phyloP scores from a whole-genome alignment of 2,888 invertebrate genomes.

The Trachelus stipa region DNA sequence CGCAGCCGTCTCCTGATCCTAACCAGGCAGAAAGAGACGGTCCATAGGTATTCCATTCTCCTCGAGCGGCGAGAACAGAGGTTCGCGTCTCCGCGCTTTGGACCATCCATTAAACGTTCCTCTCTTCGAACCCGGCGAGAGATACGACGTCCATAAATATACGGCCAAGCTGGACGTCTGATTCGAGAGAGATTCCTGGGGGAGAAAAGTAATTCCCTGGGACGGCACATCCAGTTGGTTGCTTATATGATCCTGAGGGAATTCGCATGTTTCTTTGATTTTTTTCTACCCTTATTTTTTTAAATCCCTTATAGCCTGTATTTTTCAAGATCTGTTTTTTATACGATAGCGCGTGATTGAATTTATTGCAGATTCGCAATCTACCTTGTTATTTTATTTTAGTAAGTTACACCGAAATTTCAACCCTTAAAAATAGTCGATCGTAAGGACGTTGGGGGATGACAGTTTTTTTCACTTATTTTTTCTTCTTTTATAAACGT shows the following conservation, averaged over 20 bases:
- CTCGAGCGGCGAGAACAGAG: conserved; percentile 63
- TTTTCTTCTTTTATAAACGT: not conserved
- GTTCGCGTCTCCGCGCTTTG: conserved; percentile 58
- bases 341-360: not conserved
- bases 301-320: not conserved
- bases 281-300: not conserved
- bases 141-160: conserved; percentile 64
- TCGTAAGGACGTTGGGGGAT: not conserved
- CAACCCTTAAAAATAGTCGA: not conserved
- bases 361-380: not conserved
- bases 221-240: not conserved
- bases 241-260: not conserved
- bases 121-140: conserved; percentile 47
- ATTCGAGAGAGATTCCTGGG: conserved; percentile 56
- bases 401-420: not conserved
- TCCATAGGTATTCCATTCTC: conserved; percentile 27
- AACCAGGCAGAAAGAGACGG: conserved; percentile 16
- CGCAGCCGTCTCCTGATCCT: conserved; percentile 9
- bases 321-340: not conserved
- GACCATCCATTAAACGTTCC: conserved; percentile 63
- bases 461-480: too few species aligned
- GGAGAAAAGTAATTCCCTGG: conserved; percentile 49
- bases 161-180: conserved; percentile 59
- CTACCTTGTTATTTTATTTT: not conserved
- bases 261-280: not conserved